Conservation (phyloP, 2,113 vertebrate genomes). For the Crotalus tigris region DNA sequence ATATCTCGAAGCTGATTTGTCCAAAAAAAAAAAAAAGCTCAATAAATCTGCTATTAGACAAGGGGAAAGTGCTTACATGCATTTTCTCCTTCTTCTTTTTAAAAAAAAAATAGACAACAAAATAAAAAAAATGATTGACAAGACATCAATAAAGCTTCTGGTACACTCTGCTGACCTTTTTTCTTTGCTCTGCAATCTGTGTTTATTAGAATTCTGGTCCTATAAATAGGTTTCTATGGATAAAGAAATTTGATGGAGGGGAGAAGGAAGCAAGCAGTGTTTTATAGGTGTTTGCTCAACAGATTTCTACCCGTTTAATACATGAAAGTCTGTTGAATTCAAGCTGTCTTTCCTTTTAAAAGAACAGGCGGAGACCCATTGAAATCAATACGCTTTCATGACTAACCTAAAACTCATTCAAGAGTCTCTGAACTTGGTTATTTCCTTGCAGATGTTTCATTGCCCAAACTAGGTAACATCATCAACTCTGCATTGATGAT, state of each 20-base stretch:
- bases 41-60: slow-evolving; percentile 74
- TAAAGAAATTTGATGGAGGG: slow-evolving; percentile 36
- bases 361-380: slow-evolving; percentile 50
- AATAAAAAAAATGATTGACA: slow-evolving; percentile 77
- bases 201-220: slow-evolving; percentile 78
- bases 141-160: slow-evolving; percentile 75
- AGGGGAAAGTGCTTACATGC: slow-evolving; percentile 76
- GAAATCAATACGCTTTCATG: neutral
- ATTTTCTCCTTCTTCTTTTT: slow-evolving; percentile 50
- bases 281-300: slow-evolving; percentile 56
- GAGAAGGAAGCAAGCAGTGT: slow-evolving; percentile 34
- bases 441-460: neutral
- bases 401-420: neutral
- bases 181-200: slow-evolving; percentile 68
- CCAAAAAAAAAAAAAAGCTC: slow-evolving; percentile 57
- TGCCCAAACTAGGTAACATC: neutral
- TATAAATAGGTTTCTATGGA: slow-evolving; percentile 71
- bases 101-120: slow-evolving; percentile 69
- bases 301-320: slow-evolving; percentile 59
- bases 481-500: neutral
- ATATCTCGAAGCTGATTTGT: slow-evolving; percentile 68
- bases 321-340: slow-evolving; percentile 57
- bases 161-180: slow-evolving; percentile 71
- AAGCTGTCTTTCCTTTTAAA: slow-evolving; percentile 49
- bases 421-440: neutral